Evolutionary conservation across 2,888 invertebrate genomes (phyloP).

Genomic region (Neoaliturus tenellus): DNA sequence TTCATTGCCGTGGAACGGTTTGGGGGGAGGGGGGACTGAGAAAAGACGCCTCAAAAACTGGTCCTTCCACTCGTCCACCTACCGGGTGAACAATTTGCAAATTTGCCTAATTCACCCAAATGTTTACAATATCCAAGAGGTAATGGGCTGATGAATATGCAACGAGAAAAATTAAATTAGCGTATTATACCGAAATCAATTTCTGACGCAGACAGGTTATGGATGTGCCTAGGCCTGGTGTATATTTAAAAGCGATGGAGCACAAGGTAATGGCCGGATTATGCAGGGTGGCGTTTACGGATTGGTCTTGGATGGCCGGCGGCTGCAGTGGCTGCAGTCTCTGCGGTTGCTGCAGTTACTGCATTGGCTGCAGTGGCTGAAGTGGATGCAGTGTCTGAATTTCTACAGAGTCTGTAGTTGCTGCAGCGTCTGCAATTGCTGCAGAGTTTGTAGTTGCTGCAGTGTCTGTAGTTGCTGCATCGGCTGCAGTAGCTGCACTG

Average conservation of each 20-base stretch:
- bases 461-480: too few relatives aligned
- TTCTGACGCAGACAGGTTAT: constrained; percentile 32
- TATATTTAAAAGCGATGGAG: constrained; percentile 31
- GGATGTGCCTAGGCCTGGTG: not conserved
- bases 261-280: constrained; percentile 37
- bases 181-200: constrained; percentile 40
- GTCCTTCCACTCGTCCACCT: not conserved
- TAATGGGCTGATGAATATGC: constrained; percentile 47
- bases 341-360: too few relatives aligned
- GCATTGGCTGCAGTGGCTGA: too few relatives aligned
- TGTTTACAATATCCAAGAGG: constrained; percentile 42
- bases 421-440: too few relatives aligned
- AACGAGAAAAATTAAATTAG: constrained; percentile 13
- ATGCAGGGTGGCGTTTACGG: constrained; percentile 4
- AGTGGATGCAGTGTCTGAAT: too few relatives aligned
- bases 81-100: not conserved
- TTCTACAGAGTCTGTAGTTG: too few relatives aligned
- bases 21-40: not conserved
- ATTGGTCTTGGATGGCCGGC: not conserved
- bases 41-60: not conserved
- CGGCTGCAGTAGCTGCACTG: too few relatives aligned
- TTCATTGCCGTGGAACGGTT: not conserved
- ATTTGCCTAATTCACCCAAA: constrained; percentile 42
- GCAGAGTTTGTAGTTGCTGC: too few relatives aligned
- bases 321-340: too few relatives aligned